These are phyloP conservation scores for Clostera curtula DNA, from an alignment of 2,888 invertebrate genomes.

Conservation along the genomic window DNA sequence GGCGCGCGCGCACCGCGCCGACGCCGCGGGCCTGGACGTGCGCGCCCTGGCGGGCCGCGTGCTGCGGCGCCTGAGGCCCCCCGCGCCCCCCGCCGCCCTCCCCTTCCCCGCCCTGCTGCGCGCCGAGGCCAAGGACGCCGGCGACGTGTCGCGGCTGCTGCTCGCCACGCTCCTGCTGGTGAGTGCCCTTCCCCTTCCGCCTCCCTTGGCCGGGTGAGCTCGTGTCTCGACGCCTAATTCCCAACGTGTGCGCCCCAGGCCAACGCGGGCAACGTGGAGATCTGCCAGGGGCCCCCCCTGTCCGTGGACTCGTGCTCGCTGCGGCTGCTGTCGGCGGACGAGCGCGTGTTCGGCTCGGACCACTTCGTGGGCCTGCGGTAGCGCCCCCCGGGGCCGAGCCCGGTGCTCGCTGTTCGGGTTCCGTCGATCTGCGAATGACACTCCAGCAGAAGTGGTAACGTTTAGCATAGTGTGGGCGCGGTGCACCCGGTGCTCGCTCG, in stretches of 20 bases:
- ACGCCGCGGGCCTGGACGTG: slow-evolving; percentile 27
- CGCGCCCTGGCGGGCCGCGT: slow-evolving; percentile 22
- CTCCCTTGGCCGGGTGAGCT: not conserved
- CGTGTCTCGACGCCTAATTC: not conserved
- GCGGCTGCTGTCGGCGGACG: slow-evolving; percentile 32
- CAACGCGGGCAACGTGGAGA: slow-evolving; percentile 47
- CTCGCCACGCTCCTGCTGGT: slow-evolving; percentile 20
- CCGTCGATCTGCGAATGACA: too few species aligned
- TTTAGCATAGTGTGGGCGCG: too few species aligned
- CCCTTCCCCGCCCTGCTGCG: slow-evolving; percentile 8
- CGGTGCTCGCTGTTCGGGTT: not conserved
- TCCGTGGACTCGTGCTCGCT: slow-evolving; percentile 38
- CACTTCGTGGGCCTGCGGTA: slow-evolving; percentile 7
- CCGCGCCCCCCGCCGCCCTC: slow-evolving; percentile 4
- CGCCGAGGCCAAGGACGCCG: slow-evolving; percentile 2
- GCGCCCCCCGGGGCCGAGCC: not conserved
- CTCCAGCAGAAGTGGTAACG: too few species aligned
- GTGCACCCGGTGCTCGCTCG: too few species aligned
- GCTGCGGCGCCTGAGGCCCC: slow-evolving; percentile 16
- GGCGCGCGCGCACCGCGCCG: slow-evolving; percentile 17
- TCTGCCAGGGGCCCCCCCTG: slow-evolving; percentile 34
- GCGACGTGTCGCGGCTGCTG: slow-evolving; percentile 18
- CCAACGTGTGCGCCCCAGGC: slow-evolving; percentile 26
- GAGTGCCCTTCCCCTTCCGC: not conserved
- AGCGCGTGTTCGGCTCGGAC: slow-evolving; percentile 28